Evolutionary conservation across 2,797 vertebrate genomes (phyloP).

Genomic region (Tangara arthus): DNA sequence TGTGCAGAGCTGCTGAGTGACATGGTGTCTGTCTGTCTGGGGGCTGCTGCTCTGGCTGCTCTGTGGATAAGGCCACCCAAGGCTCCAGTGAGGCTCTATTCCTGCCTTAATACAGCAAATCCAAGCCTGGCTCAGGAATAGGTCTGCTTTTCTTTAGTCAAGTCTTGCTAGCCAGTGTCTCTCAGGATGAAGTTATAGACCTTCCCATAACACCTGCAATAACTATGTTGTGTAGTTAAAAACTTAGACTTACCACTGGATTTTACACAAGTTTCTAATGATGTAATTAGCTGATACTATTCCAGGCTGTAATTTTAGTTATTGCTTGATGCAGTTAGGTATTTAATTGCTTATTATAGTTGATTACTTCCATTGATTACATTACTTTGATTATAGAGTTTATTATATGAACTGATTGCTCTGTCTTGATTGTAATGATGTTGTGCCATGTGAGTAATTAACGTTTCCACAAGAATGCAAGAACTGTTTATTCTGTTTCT

Average conservation of each 20-base stretch:
- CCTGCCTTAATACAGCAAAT: neutral
- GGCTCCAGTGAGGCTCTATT: neutral
- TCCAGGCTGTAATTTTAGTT: constrained; percentile 40
- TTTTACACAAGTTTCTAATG: constrained; percentile 26
- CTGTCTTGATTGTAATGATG: constrained; percentile 57
- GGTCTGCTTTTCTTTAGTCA: neutral
- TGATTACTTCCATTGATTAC: constrained; percentile 57
- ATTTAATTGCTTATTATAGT: constrained; percentile 51
- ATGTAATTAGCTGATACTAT: constrained; percentile 43
- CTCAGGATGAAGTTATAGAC: neutral
- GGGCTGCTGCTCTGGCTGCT: neutral
- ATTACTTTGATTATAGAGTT: constrained; percentile 57
- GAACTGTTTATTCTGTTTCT: constrained; percentile 9
- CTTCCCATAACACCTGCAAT: neutral
- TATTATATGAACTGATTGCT: constrained; percentile 40
- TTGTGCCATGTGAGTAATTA: constrained; percentile 23
- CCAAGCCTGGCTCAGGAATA: neutral
- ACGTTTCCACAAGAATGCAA: constrained; percentile 13
- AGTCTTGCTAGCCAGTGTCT: neutral
- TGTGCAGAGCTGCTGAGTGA: neutral
- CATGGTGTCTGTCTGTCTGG: accelerated
- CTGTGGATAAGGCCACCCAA: neutral
- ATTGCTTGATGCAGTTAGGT: constrained; percentile 43
- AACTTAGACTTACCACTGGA: neutral
- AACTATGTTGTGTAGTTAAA: neutral